A percentile compares a stretch with the other conserved stretches of the same genome.
Conservation (phyloP, 2,888 invertebrate genomes). For the Drosophila pseudotalamancana region DNA sequence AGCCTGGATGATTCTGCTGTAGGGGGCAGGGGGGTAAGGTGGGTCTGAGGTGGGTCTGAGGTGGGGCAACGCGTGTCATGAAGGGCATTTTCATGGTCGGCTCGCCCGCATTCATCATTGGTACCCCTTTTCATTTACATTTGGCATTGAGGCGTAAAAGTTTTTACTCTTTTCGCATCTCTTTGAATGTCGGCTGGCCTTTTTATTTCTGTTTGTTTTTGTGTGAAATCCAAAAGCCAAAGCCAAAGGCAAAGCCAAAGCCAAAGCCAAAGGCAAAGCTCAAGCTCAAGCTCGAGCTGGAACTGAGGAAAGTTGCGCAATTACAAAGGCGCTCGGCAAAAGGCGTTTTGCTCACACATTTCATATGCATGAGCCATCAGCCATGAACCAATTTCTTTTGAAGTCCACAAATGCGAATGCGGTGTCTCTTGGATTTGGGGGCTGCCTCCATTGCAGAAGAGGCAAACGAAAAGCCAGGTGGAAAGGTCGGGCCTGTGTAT, state of each 20-base stretch:
- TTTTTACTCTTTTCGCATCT: slow-evolving; percentile 38
- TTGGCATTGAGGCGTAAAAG: slow-evolving; percentile 48
- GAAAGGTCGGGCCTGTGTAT: background rate
- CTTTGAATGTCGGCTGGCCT: slow-evolving; percentile 32
- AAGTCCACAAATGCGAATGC: slow-evolving; percentile 43
- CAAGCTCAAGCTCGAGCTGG: slow-evolving; percentile 7
- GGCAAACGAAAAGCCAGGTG: background rate
- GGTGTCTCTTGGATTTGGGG: slow-evolving; percentile 55
- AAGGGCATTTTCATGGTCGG: slow-evolving; percentile 15
- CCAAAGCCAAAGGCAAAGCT: too few species aligned
- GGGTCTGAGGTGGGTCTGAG: too few species aligned
- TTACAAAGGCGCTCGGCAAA: slow-evolving; percentile 59
- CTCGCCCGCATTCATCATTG: background rate
- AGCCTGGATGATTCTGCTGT: too few species aligned
- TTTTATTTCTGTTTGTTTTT: slow-evolving; percentile 18
- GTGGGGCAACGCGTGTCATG: background rate
- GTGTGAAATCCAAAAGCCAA: background rate
- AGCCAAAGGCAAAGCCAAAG: too few species aligned
- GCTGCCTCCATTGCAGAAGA: slow-evolving; percentile 38
- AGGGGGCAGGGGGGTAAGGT: too few species aligned
- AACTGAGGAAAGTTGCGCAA: slow-evolving; percentile 72
- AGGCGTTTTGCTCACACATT: slow-evolving; percentile 53
- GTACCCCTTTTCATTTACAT: slow-evolving; percentile 19
- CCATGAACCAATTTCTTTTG: slow-evolving; percentile 66
- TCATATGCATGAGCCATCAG: slow-evolving; percentile 62